Evolutionary conservation across 2,888 invertebrate species (phyloP).

Genomic region (Noctua comes): DNA sequence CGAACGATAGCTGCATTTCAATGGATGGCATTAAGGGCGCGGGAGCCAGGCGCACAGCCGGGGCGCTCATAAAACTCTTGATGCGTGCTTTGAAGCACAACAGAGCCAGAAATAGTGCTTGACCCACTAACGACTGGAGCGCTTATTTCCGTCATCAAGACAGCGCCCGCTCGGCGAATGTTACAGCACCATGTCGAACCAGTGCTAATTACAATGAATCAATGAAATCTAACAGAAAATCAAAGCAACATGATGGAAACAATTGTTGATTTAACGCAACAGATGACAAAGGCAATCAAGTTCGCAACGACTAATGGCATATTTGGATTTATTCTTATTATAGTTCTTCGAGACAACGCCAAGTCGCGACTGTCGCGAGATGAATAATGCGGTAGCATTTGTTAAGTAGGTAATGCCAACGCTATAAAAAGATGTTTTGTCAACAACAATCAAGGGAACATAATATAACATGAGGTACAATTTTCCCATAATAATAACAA

Average conservation of each 20-base stretch:
- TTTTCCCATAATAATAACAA: constrained; percentile 41
- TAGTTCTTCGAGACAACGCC: constrained; percentile 62
- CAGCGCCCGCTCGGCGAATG: constrained; percentile 74
- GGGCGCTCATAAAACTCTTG: constrained; percentile 80
- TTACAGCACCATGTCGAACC: constrained; percentile 71
- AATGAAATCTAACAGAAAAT: constrained; percentile 67
- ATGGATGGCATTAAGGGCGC: constrained; percentile 76
- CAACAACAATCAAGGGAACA: constrained; percentile 46
- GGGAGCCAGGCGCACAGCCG: constrained; percentile 72
- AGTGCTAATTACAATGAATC: constrained; percentile 77
- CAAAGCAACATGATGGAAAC: constrained; percentile 17
- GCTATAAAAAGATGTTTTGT: constrained; percentile 63
- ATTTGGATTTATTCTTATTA: constrained; percentile 62
- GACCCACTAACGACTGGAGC: constrained; percentile 89
- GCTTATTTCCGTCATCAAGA: constrained; percentile 89
- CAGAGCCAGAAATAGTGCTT: constrained; percentile 88
- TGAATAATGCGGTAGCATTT: constrained; percentile 66
- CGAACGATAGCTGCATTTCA: constrained; percentile 70
- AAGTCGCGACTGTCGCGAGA: constrained; percentile 51
- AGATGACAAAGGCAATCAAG: constrained; percentile 35
- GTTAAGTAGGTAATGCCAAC: constrained; percentile 65
- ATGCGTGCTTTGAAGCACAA: constrained; percentile 85
- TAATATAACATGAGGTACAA: constrained; percentile 26
- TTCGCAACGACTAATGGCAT: constrained; percentile 31
- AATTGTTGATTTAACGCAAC: constrained; percentile 38